A percentile compares a stretch with the other conserved stretches of the same genome.
Conservation (phyloP, 92 coral and sea anemone species). For the Micromussa lordhowensis region DNA sequence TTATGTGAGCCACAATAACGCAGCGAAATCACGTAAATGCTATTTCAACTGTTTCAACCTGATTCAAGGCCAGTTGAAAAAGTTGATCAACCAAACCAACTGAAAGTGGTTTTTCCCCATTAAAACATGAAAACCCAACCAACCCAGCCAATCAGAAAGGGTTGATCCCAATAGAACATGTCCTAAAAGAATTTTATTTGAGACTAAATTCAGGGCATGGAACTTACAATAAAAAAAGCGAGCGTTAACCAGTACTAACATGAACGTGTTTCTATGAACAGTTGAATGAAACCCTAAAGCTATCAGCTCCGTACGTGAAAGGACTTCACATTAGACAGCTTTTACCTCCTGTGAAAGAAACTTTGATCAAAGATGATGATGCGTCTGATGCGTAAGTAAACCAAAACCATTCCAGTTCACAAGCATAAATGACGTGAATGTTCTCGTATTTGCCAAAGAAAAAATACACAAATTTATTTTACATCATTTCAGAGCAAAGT, state of each 20-base stretch:
- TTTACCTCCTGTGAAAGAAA: constrained; percentile 94
- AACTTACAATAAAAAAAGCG: not conserved
- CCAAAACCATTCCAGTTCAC: not conserved
- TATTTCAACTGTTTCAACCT: too few relatives aligned
- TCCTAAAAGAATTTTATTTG: too few relatives aligned
- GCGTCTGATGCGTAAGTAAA: constrained; percentile 94
- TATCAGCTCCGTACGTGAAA: constrained; percentile 83
- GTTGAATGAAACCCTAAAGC: constrained; percentile 87
- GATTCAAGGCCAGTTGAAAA: too few relatives aligned
- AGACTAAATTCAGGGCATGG: not conserved
- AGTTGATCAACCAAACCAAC: too few relatives aligned
- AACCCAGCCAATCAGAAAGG: too few relatives aligned
- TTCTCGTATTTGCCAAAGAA: not conserved
- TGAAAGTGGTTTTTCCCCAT: too few relatives aligned
- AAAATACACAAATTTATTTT: too few relatives aligned
- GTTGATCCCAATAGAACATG: too few relatives aligned
- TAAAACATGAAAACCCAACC: too few relatives aligned
- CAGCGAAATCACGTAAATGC: too few relatives aligned
- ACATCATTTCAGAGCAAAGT: too few relatives aligned
- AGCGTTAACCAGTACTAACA: not conserved
- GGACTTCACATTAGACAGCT: constrained; percentile 87
- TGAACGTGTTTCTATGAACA: constrained; percentile 25
- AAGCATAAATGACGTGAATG: not conserved
- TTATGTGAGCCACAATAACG: too few relatives aligned
- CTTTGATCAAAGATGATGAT: constrained; percentile 91